Conservation (phyloP, 2,888 invertebrate genomes). For the Sarcophaga variegata region DNA sequence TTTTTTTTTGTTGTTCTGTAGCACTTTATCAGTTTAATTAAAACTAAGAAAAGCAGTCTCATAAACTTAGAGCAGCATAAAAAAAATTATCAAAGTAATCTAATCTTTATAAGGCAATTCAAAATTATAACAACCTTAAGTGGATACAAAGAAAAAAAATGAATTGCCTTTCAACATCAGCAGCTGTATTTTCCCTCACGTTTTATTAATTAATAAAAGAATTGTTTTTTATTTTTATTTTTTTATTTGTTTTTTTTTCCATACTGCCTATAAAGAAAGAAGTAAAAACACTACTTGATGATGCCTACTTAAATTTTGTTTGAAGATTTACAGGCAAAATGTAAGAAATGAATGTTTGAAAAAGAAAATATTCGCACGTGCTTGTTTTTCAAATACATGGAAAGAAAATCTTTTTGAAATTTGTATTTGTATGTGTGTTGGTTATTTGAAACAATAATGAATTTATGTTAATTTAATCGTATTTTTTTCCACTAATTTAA, state of each 20-base stretch:
- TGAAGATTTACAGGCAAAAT: not conserved
- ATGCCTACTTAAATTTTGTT: not conserved
- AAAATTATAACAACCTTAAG: not conserved
- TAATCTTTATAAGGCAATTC: slow-evolving; percentile 39
- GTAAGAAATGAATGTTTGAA: not conserved
- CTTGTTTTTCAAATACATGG: not conserved
- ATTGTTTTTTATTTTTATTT: not conserved
- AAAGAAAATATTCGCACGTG: slow-evolving; percentile 29
- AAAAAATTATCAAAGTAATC: slow-evolving; percentile 39
- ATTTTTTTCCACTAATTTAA: not conserved
- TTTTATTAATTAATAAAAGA: slow-evolving; percentile 47
- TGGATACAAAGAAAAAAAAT: not conserved
- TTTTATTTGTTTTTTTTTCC: not conserved
- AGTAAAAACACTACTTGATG: not conserved
- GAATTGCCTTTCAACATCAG: not conserved
- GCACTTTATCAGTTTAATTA: slow-evolving; percentile 50
- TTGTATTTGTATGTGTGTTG: too few species aligned
- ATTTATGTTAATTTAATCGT: slow-evolving; percentile 45
- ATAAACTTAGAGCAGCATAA: not conserved
- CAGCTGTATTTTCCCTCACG: slow-evolving; percentile 16
- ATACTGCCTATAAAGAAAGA: not conserved
- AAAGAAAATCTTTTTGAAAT: too few species aligned
- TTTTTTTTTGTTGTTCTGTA: not conserved
- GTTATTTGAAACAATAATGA: not conserved
- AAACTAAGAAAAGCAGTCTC: slow-evolving; percentile 12